These are phyloP conservation scores for Catagonus wagneri DNA, from an alignment of 2,113 vertebrate genomes.

Conservation along the genomic window DNA sequence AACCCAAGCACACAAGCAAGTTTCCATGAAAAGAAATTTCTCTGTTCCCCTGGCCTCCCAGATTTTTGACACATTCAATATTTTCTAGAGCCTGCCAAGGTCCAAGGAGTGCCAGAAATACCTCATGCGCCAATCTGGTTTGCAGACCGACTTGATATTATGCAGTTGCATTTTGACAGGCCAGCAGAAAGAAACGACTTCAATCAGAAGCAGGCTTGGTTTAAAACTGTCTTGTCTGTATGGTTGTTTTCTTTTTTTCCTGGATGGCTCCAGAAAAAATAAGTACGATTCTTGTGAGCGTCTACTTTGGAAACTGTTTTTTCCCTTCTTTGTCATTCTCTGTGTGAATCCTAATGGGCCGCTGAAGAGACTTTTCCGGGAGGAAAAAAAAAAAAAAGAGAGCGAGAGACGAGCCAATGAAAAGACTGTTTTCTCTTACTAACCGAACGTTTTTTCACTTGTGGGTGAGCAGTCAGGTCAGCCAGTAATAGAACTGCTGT, in stretches of 20 bases:
- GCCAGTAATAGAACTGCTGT: neutral
- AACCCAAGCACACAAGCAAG: neutral
- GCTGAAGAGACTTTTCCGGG: conserved; percentile 17
- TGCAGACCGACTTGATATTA: neutral
- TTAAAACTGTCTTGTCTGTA: conserved; percentile 60
- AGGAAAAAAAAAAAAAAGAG: neutral
- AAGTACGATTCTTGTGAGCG: conserved; percentile 45
- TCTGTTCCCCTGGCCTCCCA: neutral
- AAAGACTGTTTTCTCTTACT: neutral
- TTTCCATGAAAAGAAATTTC: conserved; percentile 58
- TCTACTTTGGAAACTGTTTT: conserved; percentile 62
- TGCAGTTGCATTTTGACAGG: conserved; percentile 39
- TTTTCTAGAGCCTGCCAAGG: conserved; percentile 46
- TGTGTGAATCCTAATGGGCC: neutral
- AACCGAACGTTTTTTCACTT: neutral
- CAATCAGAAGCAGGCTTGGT: conserved; percentile 60
- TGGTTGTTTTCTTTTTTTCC: conserved; percentile 36
- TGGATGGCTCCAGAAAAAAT: conserved; percentile 70
- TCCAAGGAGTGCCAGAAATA: conserved; percentile 9
- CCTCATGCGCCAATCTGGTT: neutral
- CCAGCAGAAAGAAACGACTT: conserved; percentile 59
- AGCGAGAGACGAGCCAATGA: neutral
- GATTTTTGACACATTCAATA: conserved; percentile 43
- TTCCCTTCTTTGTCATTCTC: conserved; percentile 46
- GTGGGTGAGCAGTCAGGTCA: neutral